Percentiles rank a stretch among this genome's conserved stretches.
phyloP scores from a whole-genome alignment of 2,888 invertebrate species.

The Deladenus siricidicola region DNA sequence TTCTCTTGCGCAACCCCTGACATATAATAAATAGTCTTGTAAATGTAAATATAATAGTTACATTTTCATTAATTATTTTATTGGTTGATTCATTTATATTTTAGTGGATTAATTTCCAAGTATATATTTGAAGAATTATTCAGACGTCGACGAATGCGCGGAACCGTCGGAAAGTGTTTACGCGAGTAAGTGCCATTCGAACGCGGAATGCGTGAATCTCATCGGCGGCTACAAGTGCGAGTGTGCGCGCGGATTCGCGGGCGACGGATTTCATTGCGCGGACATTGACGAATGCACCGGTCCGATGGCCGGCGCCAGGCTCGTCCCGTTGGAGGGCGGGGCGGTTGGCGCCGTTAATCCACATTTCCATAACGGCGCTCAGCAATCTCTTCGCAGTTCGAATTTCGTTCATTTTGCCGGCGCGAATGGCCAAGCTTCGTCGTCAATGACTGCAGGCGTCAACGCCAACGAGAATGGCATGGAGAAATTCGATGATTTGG shows the following conservation, averaged over 20 bases:
- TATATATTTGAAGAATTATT: neutral
- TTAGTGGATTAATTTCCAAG: neutral
- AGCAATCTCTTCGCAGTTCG: neutral
- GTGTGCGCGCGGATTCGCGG: conserved; percentile 39
- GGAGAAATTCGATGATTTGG: too few relatives aligned
- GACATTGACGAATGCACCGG: conserved; percentile 46
- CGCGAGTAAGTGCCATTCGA: conserved; percentile 28
- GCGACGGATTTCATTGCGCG: conserved; percentile 44
- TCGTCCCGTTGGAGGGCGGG: neutral
- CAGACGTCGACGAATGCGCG: conserved; percentile 45
- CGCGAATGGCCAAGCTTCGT: too few relatives aligned
- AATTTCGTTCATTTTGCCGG: too few relatives aligned
- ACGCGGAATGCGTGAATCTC: conserved; percentile 38
- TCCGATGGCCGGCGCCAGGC: neutral
- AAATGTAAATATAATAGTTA: neutral
- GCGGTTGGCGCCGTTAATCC: neutral
- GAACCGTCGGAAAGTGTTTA: neutral
- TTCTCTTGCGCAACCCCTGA: too few relatives aligned
- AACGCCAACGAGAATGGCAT: too few relatives aligned
- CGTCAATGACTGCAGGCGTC: too few relatives aligned
- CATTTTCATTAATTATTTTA: neutral
- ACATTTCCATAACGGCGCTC: neutral
- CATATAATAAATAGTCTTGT: too few relatives aligned
- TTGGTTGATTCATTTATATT: neutral
- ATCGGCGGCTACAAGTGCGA: conserved; percentile 41